These are phyloP conservation scores for Himantopus leucocephalus DNA, from an alignment of 2,113 vertebrate species.

Conservation along the genomic window DNA sequence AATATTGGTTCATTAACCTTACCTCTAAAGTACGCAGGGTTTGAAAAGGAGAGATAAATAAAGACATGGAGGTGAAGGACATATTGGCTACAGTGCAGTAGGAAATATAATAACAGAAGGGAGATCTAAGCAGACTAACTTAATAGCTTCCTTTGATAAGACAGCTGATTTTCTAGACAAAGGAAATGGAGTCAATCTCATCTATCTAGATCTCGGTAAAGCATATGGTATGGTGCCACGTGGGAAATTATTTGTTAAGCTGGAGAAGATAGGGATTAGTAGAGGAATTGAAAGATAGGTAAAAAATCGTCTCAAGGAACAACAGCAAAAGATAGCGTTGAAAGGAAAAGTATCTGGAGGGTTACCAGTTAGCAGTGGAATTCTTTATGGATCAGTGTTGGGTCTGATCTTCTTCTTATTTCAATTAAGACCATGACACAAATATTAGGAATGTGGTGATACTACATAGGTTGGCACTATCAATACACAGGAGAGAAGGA, in stretches of 20 bases:
- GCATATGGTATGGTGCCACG: neutral
- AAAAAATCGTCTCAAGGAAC: slow-evolving; percentile 25
- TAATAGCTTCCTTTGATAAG: slow-evolving; percentile 55
- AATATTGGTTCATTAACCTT: neutral
- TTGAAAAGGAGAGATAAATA: neutral
- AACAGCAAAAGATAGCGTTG: slow-evolving; percentile 43
- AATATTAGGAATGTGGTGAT: neutral
- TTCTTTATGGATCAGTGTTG: slow-evolving; percentile 33
- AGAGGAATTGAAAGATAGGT: slow-evolving; percentile 45
- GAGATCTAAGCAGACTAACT: neutral
- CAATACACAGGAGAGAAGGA: neutral
- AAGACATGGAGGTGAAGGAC: neutral
- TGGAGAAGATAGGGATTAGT: slow-evolving; percentile 61
- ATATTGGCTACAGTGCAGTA: neutral
- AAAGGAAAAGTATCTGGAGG: neutral
- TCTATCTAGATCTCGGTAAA: slow-evolving; percentile 13
- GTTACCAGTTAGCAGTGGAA: slow-evolving; percentile 29
- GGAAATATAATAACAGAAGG: neutral
- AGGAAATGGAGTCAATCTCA: slow-evolving; percentile 28
- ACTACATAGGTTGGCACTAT: neutral
- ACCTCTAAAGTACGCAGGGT: neutral
- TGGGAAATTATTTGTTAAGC: slow-evolving; percentile 61
- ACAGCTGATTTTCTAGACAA: slow-evolving; percentile 63
- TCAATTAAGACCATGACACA: slow-evolving; percentile 19
- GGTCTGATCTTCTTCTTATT: slow-evolving; percentile 17